A percentile compares a stretch with the other conserved stretches of the same genome.
phyloP scores from a whole-genome alignment of 1,140 invertebrate genomes.

The Temnothorax nylanderi region DNA sequence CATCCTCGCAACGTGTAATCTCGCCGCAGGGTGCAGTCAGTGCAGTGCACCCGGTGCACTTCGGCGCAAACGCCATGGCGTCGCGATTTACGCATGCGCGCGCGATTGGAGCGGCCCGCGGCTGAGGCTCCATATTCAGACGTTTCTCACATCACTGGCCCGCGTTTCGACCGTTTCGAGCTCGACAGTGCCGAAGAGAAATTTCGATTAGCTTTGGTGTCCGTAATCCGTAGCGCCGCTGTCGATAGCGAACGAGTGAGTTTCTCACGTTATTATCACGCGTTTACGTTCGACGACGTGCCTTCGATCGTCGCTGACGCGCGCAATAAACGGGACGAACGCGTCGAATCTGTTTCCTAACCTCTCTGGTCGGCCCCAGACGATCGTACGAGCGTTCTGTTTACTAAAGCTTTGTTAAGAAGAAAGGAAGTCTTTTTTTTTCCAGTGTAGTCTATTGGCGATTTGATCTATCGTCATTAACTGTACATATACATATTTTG shows the following conservation, averaged over 20 bases:
- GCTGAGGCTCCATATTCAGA: no score
- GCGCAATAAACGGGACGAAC: no score
- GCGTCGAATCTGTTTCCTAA: neutral
- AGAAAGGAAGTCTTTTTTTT: slow-evolving; percentile 30
- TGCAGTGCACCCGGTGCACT: no score
- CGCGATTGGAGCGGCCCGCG: no score
- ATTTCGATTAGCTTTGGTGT: neutral
- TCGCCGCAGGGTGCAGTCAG: no score
- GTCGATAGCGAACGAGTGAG: neutral
- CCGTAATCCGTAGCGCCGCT: neutral
- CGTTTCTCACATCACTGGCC: no score
- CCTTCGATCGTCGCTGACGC: neutral
- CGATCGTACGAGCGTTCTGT: neutral
- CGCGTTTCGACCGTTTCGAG: no score
- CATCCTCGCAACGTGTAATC: no score
- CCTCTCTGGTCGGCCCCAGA: neutral
- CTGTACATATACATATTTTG: slow-evolving; percentile 21
- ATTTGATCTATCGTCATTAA: slow-evolving; percentile 24
- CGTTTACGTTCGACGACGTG: neutral
- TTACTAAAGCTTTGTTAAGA: slow-evolving; percentile 6
- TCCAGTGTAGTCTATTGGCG: neutral
- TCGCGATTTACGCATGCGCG: neutral
- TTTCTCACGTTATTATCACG: neutral
- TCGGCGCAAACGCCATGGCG: no score
- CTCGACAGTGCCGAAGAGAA: neutral